Evolutionary conservation across 2,797 vertebrate species (phyloP).

Genomic region (Anabas testudineus): DNA sequence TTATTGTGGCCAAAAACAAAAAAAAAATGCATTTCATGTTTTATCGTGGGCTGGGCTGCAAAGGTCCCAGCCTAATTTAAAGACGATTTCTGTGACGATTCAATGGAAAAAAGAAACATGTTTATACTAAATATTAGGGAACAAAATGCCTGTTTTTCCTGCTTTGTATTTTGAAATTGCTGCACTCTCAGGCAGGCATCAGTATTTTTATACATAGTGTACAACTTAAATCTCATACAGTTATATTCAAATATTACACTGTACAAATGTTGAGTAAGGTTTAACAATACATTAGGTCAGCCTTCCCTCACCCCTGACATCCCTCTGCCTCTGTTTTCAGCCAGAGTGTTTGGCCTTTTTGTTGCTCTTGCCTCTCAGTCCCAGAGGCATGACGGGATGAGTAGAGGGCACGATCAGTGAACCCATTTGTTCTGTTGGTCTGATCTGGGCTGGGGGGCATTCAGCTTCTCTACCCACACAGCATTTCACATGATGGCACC

Average conservation of each 20-base stretch:
- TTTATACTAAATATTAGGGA: background rate
- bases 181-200: background rate
- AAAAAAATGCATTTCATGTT: slow-evolving; percentile 49
- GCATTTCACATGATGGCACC: slow-evolving; percentile 82
- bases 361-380: slow-evolving; percentile 38
- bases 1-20: slow-evolving; percentile 63
- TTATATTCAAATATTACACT: background rate
- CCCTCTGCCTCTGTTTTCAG: slow-evolving; percentile 29
- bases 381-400: slow-evolving; percentile 56
- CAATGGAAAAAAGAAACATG: background rate
- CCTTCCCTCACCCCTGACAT: background rate
- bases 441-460: slow-evolving; percentile 77
- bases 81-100: slow-evolving; percentile 37
- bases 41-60: slow-evolving; percentile 41
- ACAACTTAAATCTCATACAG: background rate
- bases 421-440: slow-evolving; percentile 70
- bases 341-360: slow-evolving; percentile 48
- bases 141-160: background rate
- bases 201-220: background rate
- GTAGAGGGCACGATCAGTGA: slow-evolving; percentile 53
- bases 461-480: slow-evolving; percentile 72
- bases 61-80: slow-evolving; percentile 38
- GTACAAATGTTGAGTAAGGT: background rate
- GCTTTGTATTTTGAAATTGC: slow-evolving; percentile 13
- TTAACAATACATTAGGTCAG: slow-evolving; percentile 1